Evolutionary conservation across 2,113 vertebrate species (phyloP), one percentile per base, ranked within the genome.

Genomic region (Cinclus cinclus): DNA sequence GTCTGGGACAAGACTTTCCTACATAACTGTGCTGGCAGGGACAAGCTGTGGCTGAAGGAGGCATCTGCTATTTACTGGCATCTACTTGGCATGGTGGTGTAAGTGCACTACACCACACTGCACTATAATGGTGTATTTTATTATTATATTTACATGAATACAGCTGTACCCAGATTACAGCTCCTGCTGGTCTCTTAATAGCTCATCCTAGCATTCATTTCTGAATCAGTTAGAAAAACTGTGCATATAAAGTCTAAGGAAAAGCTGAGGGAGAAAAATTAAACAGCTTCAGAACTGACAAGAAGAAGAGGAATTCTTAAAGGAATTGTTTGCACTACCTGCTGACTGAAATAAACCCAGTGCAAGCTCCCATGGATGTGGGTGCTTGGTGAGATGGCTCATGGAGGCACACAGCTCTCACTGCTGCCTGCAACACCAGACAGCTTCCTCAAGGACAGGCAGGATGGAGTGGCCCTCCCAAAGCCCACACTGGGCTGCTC

Each of bases 401-500:
- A 37, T 3, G 31, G 67, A 73, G 70, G 47, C 33, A 28, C 7
- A 2, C 20, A 42, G 44, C 14, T 71, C 49, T 30, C 53, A 8
- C 44, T 65, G 81, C 77, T 70, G 64, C 50, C 73, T 67, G 42
- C 62, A 63, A 18, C 21, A 41, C 4, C 10, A 81, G 56, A 47
- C 47, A 64, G 16, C 30, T 88, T 20, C 23, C 19, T 30, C 2
- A 2, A 10, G 49, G 39, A 68, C 33, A 30, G 19, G 12, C 1
- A 3, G 42, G n/a, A 24, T 3, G 6, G 68, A 20, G 14, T 2
- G 2, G 16, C 13, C 55, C 16, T 28, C 24, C 64, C 0, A 0
- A 24, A 81, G 46, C 53, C 71, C 63, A 42, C 2, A 1, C 1
- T 0, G 50, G 87, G 55, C n/a, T 79, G 50, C 28, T 62, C 23